These are phyloP conservation scores for Radopholus similis DNA, from an alignment of 1,140 invertebrate genomes.

Conservation along the genomic window DNA sequence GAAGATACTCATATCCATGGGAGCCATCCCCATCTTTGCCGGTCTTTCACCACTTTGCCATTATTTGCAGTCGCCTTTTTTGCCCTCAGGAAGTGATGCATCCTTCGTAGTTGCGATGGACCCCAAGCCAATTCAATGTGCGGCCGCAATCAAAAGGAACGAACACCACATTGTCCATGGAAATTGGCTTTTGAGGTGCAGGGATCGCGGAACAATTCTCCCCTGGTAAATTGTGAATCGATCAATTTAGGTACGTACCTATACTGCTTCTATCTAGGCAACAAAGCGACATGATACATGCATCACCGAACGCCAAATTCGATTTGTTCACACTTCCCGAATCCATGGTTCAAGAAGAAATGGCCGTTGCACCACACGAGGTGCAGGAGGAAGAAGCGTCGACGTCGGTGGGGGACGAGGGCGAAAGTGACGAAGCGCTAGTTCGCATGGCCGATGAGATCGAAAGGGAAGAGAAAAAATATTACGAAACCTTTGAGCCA, in stretches of 20 bases:
- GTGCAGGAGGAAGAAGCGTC: constrained; percentile 3
- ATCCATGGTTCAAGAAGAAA: background rate
- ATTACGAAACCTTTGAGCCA: background rate
- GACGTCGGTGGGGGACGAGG: background rate
- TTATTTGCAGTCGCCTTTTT: constrained; percentile 10
- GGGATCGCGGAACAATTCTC: constrained; percentile 20
- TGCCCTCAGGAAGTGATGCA: constrained; percentile 16
- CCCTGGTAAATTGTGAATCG: constrained; percentile 23
- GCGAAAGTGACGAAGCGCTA: background rate
- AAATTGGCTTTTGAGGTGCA: constrained; percentile 29
- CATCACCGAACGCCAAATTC: constrained; percentile 9
- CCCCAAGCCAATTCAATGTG: constrained; percentile 11
- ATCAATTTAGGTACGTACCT: background rate
- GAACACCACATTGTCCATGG: constrained; percentile 26
- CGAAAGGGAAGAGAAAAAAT: background rate
- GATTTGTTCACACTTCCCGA: constrained; percentile 17
- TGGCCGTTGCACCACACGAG: background rate
- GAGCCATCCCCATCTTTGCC: constrained; percentile 19
- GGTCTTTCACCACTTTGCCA: background rate
- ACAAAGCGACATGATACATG: constrained; percentile 20
- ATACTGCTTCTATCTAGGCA: constrained; percentile 24
- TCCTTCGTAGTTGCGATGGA: constrained; percentile 39
- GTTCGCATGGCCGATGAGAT: background rate
- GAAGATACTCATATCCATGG: constrained; percentile 24
- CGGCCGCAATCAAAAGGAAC: constrained; percentile 21